Percentiles rank a stretch among this genome's conserved stretches.
Conservation (phyloP, 2,113 vertebrate species). For the Oryzias melastigma region DNA sequence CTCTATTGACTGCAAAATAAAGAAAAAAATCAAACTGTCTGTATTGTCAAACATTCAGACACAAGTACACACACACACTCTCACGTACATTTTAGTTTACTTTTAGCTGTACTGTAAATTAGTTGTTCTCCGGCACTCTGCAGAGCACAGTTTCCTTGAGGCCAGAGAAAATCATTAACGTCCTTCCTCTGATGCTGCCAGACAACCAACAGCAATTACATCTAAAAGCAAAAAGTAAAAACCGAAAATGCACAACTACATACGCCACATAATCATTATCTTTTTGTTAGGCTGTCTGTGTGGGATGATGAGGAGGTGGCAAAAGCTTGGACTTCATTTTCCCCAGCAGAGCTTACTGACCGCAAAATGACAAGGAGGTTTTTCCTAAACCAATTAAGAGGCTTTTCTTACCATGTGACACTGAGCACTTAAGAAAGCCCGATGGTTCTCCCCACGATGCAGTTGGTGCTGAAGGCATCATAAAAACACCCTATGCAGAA, state of each 20-base stretch:
- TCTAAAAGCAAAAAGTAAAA: constrained; percentile 78
- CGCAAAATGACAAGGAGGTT: constrained; percentile 71
- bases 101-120: constrained; percentile 54
- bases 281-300: constrained; percentile 57
- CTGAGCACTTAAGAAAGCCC: constrained; percentile 65
- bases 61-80: constrained; percentile 4
- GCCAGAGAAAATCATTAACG: constrained; percentile 74
- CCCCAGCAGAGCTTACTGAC: constrained; percentile 65
- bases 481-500: background rate
- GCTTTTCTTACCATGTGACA: constrained; percentile 60
- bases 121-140: constrained; percentile 45
- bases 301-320: constrained; percentile 36
- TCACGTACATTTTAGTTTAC: constrained; percentile 2
- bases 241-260: constrained; percentile 65
- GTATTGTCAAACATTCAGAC: constrained; percentile 44
- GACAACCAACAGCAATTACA: constrained; percentile 80
- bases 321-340: constrained; percentile 66
- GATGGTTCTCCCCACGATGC: constrained; percentile 52
- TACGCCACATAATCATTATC: constrained; percentile 68
- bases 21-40: constrained; percentile 33
- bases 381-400: constrained; percentile 75
- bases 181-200: constrained; percentile 66
- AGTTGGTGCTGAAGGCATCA: constrained; percentile 21
- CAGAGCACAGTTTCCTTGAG: constrained; percentile 52
- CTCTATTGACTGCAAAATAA: constrained; percentile 39